Evolutionary conservation across 2,113 vertebrate species (phyloP).

Genomic region (Ictidomys tridecemlineatus): DNA sequence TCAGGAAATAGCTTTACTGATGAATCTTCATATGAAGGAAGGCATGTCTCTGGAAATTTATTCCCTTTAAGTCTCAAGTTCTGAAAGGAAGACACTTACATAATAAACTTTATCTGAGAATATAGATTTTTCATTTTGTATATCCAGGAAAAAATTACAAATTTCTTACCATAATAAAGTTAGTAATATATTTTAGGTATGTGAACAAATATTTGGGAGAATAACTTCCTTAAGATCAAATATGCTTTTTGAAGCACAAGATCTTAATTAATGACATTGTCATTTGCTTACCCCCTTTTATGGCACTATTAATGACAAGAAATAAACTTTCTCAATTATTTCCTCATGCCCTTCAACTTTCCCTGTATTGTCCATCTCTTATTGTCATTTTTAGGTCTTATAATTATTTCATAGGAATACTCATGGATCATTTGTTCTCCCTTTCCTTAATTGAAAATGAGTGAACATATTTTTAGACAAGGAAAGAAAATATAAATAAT

Average conservation of each 20-base stretch:
- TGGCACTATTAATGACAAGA: neutral
- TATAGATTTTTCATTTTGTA: slow-evolving; percentile 4
- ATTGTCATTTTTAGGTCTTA: neutral
- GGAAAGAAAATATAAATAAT: neutral
- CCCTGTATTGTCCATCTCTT: neutral
- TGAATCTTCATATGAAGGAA: neutral
- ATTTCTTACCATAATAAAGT: neutral
- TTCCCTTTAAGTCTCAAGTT: neutral
- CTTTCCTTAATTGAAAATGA: neutral
- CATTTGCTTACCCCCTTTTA: neutral
- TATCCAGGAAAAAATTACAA: neutral
- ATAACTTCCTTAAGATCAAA: neutral
- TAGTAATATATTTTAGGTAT: neutral
- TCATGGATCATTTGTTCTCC: neutral
- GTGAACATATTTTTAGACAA: neutral
- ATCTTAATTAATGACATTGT: neutral
- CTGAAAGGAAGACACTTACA: neutral
- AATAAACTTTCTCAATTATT: neutral
- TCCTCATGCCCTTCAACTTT: neutral
- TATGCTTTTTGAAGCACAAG: neutral
- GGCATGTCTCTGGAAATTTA: neutral
- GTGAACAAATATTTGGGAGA: neutral
- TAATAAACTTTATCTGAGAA: neutral
- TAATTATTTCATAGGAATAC: neutral
- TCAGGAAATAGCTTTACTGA: neutral